Conservation (phyloP, 2,888 invertebrate species). For the Prionchulus punctatus region DNA sequence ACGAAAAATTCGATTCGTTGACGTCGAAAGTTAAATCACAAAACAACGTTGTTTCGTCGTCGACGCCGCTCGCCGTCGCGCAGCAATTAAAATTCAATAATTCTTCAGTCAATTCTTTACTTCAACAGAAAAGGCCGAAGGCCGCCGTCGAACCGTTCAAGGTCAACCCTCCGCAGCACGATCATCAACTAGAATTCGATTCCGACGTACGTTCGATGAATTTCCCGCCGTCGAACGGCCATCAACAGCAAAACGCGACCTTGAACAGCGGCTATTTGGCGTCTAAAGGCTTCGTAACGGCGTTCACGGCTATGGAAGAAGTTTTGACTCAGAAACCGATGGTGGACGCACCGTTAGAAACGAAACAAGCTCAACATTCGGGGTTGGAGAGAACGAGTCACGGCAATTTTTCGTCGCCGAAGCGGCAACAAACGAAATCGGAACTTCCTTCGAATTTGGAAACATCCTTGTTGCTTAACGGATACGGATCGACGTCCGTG, state of each 20-base stretch:
- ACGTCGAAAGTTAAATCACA: too few relatives aligned
- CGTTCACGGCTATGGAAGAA: conserved; percentile 2
- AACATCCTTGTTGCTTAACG: too few relatives aligned
- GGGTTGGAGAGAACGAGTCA: neutral
- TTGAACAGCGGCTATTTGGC: conserved; percentile 2
- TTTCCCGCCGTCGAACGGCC: neutral
- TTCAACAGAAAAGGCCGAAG: conserved; percentile 40
- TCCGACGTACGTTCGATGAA: neutral
- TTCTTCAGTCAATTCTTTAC: neutral
- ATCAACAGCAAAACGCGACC: too few relatives aligned
- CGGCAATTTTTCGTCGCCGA: neutral
- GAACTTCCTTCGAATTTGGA: neutral
- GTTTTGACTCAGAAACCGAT: neutral
- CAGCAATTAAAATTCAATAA: neutral
- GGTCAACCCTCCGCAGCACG: conserved; percentile 16
- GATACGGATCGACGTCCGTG: neutral
- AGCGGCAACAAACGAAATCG: neutral
- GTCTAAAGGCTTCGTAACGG: conserved; percentile 9
- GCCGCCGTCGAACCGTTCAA: conserved; percentile 37
- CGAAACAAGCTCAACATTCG: too few relatives aligned
- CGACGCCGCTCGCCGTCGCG: too few relatives aligned
- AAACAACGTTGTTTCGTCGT: too few relatives aligned
- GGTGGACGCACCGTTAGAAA: neutral
- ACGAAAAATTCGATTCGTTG: neutral
- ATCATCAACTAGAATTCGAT: neutral